phyloP scores from a whole-genome alignment of 1,140 invertebrate genomes.

The Zeugodacus cucurbitae region DNA sequence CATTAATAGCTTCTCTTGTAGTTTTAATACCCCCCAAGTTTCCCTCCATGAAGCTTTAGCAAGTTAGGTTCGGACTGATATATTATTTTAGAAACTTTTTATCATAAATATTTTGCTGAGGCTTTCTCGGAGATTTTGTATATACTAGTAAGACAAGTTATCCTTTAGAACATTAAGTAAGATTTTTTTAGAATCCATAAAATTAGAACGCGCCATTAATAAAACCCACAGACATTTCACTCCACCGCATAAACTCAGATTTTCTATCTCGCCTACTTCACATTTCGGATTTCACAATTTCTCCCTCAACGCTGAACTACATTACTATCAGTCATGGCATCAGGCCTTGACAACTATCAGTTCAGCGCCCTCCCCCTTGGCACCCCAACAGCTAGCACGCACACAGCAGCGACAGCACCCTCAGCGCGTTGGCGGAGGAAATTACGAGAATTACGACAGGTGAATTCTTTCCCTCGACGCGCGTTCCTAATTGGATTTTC shows the following conservation, averaged over 20 bases:
- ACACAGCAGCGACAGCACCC: background rate
- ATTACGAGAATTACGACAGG: constrained; percentile 50
- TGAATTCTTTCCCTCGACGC: constrained; percentile 65
- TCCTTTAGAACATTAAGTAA: no score
- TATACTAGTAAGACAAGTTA: no score
- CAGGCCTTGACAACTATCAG: constrained; percentile 30
- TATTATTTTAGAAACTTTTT: no score
- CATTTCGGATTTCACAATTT: constrained; percentile 8
- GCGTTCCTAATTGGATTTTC: constrained; percentile 65
- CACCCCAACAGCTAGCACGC: background rate
- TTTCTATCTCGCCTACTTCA: background rate
- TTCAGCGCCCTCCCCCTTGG: background rate
- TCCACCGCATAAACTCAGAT: background rate
- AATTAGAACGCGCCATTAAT: background rate
- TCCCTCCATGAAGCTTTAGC: no score
- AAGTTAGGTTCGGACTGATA: no score
- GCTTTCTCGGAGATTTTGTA: no score
- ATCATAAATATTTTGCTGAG: no score
- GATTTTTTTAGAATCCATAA: background rate
- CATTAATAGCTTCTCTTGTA: no score
- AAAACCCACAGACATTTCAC: background rate
- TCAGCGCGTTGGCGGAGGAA: background rate
- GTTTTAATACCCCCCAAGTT: no score
- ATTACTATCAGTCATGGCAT: background rate
- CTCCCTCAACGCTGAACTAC: background rate